phyloP scores from a whole-genome alignment of 2,113 vertebrate species.

The Spilogale gracilis region DNA sequence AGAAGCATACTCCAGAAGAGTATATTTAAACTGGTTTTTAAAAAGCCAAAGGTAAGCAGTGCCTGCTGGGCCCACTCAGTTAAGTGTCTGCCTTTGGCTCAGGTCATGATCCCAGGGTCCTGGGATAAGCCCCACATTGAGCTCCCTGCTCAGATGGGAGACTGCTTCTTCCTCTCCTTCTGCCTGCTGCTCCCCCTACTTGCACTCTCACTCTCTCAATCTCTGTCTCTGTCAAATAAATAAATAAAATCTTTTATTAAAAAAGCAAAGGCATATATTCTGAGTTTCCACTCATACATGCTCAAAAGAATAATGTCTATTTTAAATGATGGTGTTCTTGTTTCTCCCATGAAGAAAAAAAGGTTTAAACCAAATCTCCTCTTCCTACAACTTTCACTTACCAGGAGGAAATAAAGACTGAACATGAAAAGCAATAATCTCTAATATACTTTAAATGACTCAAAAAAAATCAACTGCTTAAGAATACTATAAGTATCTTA shows the following conservation, averaged over 20 bases:
- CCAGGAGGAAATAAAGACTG: not conserved
- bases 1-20: not conserved
- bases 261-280: not conserved
- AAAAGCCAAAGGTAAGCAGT: not conserved
- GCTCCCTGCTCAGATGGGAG: not conserved
- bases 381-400: not conserved
- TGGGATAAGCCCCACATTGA: not conserved
- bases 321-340: not conserved
- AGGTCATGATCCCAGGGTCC: not conserved
- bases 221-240: not conserved
- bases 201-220: not conserved
- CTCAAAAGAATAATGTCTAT: not conserved
- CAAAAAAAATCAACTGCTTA: constrained; percentile 30
- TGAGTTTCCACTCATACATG: not conserved
- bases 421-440: not conserved
- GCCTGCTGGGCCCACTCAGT: not conserved
- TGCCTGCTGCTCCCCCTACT: not conserved
- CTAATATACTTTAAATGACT: not conserved
- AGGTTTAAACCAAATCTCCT: not conserved
- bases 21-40: not conserved
- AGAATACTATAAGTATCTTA: not conserved
- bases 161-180: not conserved
- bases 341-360: not conserved
- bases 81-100: not conserved
- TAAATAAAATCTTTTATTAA: not conserved